Conservation (phyloP, 2,888 invertebrate genomes). For the Dynastes grantii region DNA sequence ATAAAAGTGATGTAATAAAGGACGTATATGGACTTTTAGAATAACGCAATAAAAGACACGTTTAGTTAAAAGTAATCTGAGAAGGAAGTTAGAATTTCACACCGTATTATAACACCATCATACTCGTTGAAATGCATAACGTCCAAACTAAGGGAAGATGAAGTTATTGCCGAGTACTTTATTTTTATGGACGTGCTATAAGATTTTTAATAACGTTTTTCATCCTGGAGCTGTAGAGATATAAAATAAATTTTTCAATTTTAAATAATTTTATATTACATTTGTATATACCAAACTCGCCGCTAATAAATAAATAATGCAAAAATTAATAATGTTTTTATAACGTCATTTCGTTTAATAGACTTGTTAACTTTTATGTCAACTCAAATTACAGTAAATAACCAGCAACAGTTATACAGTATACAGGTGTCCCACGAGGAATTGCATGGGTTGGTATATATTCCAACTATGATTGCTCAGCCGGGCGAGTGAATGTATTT, state of each 20-base stretch:
- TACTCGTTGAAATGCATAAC: background rate
- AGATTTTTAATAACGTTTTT: background rate
- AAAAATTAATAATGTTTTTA: no score
- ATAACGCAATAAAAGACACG: conserved; percentile 14
- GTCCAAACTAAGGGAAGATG: conserved; percentile 4
- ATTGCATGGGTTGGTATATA: no score
- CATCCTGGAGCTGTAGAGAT: background rate
- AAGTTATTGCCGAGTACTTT: background rate
- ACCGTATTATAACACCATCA: conserved; percentile 5
- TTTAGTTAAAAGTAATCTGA: conserved; percentile 1
- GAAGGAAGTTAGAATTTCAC: conserved; percentile 6
- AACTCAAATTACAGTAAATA: no score
- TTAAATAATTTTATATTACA: background rate
- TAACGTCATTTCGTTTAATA: no score
- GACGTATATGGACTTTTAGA: background rate
- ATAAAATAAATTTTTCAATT: background rate
- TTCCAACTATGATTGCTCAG: no score
- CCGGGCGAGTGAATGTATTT: no score
- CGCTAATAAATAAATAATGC: no score
- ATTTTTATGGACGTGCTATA: conserved; percentile 3
- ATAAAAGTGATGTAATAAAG: no score
- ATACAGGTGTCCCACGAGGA: no score
- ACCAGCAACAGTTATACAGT: no score
- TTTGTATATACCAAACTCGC: no score
- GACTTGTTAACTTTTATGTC: no score